Evolutionary conservation across 2,113 vertebrate species (phyloP).

Genomic region (Silurus meridionalis): DNA sequence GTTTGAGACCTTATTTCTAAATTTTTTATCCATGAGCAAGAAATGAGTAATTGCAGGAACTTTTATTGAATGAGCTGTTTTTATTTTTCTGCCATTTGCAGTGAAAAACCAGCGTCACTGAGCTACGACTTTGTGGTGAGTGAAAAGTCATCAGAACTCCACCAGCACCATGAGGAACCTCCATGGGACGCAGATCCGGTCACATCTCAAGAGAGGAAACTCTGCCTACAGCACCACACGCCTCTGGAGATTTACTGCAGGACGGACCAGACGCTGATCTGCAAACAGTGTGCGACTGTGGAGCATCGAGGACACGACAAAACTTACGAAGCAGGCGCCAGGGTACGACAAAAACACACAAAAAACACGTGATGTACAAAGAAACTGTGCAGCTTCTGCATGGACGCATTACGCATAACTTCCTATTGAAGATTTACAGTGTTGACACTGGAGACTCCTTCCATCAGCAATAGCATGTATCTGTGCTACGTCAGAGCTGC

Average conservation of each 20-base stretch:
- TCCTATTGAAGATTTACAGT: no score
- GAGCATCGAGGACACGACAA: conserved; percentile 25
- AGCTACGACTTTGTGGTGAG: background rate
- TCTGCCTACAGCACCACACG: conserved; percentile 17
- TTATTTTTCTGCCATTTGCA: background rate
- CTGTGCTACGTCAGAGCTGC: background rate
- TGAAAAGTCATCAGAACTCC: background rate
- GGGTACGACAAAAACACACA: background rate
- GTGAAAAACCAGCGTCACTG: background rate
- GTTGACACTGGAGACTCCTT: no score
- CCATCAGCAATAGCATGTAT: no score
- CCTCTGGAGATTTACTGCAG: conserved; percentile 11
- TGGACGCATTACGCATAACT: no score
- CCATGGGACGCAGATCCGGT: background rate
- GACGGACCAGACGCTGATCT: conserved; percentile 11
- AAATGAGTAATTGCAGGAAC: background rate
- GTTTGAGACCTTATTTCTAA: no score
- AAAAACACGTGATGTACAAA: background rate
- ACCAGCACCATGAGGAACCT: background rate
- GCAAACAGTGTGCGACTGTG: conserved; percentile 28
- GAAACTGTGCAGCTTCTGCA: background rate
- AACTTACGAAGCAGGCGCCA: background rate
- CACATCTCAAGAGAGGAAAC: background rate
- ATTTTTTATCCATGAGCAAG: background rate
- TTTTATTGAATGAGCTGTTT: background rate